Conservation (phyloP, 1,140 invertebrate species). For the Scylla paramamosain region DNA sequence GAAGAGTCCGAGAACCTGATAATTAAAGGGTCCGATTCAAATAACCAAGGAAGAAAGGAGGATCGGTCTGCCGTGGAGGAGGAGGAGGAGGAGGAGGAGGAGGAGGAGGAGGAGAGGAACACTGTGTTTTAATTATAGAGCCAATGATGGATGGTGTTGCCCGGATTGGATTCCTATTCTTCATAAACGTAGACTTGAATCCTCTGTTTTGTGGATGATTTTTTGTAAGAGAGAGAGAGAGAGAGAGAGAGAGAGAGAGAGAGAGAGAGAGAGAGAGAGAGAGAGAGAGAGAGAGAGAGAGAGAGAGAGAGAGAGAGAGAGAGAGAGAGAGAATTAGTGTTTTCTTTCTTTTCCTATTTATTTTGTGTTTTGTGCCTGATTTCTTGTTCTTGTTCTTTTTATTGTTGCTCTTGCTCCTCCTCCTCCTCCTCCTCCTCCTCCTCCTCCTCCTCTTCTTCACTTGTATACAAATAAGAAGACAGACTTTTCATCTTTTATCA, state of each 20-base stretch:
- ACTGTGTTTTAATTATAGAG: constrained; percentile 76
- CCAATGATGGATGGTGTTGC: constrained; percentile 68
- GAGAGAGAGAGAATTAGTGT: no score
- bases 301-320: no score
- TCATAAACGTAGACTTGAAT: constrained; percentile 45
- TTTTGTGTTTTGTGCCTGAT: background rate
- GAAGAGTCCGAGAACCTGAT: background rate
- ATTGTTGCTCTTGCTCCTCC: background rate
- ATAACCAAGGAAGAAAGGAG: constrained; percentile 25
- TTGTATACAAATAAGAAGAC: no score
- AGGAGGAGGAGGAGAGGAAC: constrained; percentile 45
- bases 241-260: background rate
- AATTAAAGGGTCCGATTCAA: constrained; percentile 24
- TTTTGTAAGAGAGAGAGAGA: background rate
- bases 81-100: background rate
- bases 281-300: no score
- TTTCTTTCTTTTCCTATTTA: no score
- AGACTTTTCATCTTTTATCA: no score
- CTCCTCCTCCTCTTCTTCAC: background rate
- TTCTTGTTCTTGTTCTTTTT: background rate
- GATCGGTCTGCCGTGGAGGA: background rate
- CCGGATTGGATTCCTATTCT: constrained; percentile 65
- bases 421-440: background rate
- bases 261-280: no score
- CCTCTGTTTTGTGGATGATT: constrained; percentile 4